Percentiles rank a stretch among this genome's conserved stretches.
phyloP scores from a whole-genome alignment of 2,888 invertebrate species.

The Himalopsyche japonica region DNA sequence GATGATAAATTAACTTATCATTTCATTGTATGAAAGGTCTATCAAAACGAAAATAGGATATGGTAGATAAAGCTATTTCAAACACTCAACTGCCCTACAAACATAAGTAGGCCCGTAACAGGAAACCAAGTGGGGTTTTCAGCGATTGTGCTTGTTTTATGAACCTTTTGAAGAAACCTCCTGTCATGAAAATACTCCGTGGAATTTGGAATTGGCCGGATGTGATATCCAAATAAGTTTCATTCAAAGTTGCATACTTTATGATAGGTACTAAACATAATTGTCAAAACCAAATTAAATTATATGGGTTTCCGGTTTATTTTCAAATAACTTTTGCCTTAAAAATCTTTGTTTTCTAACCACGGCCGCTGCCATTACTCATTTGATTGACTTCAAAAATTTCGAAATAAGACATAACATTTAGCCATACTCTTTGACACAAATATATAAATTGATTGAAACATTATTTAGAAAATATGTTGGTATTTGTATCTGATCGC shows the following conservation, averaged over 20 bases:
- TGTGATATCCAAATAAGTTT: background rate
- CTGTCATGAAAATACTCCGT: background rate
- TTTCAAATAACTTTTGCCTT: background rate
- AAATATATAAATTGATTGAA: no score
- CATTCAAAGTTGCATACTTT: background rate
- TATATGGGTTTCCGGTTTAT: background rate
- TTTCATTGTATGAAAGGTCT: background rate
- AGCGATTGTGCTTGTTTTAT: slow-evolving; percentile 1
- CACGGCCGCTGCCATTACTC: no score
- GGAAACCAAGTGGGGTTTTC: background rate
- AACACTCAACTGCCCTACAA: background rate
- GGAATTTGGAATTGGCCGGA: background rate
- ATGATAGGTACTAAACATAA: background rate
- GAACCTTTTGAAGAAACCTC: background rate
- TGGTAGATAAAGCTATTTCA: background rate
- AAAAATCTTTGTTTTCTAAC: background rate
- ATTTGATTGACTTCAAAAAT: no score
- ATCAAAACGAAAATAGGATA: background rate
- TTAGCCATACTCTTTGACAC: no score
- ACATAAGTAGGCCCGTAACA: background rate
- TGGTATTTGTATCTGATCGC: no score
- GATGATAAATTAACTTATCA: background rate
- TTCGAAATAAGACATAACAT: no score
- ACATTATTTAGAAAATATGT: no score
- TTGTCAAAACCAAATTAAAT: no score